phyloP scores from a whole-genome alignment of 2,888 invertebrate genomes.

The Caenorhabditis japonica region DNA sequence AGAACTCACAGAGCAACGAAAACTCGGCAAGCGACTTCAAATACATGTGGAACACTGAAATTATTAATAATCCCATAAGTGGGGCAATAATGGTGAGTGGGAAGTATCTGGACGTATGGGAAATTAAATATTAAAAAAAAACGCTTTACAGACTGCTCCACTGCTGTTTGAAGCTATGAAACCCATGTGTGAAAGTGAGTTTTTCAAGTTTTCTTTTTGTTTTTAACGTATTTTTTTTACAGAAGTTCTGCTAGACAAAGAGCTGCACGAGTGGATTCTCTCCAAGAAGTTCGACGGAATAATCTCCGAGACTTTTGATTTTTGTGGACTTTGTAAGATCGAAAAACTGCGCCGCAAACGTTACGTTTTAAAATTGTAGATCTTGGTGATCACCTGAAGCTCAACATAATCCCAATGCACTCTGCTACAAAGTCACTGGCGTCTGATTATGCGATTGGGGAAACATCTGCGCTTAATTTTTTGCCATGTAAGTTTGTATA shows the following conservation, averaged over 20 bases:
- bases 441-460: constrained; percentile 31
- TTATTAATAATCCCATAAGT: constrained; percentile 27
- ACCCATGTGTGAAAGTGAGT: constrained; percentile 33
- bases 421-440: constrained; percentile 25
- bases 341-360: no score
- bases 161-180: constrained; percentile 27
- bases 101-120: no score
- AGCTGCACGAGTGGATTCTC: constrained; percentile 32
- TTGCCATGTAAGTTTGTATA: constrained; percentile 25
- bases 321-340: constrained; percentile 37
- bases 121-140: no score
- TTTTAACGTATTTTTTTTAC: not conserved
- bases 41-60: constrained; percentile 32
- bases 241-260: constrained; percentile 27
- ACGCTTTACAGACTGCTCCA: constrained; percentile 18
- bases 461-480: constrained; percentile 30
- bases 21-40: constrained; percentile 38
- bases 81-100: no score
- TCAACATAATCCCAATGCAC: constrained; percentile 37
- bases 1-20: constrained; percentile 10
- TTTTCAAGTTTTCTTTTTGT: not conserved
- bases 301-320: constrained; percentile 40
- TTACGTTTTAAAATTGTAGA: constrained; percentile 15
- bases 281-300: constrained; percentile 32
- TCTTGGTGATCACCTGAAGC: constrained; percentile 36